These are phyloP conservation scores for Ypsolopha sequella DNA, from an alignment of 2,888 invertebrate genomes.

Conservation along the genomic window DNA sequence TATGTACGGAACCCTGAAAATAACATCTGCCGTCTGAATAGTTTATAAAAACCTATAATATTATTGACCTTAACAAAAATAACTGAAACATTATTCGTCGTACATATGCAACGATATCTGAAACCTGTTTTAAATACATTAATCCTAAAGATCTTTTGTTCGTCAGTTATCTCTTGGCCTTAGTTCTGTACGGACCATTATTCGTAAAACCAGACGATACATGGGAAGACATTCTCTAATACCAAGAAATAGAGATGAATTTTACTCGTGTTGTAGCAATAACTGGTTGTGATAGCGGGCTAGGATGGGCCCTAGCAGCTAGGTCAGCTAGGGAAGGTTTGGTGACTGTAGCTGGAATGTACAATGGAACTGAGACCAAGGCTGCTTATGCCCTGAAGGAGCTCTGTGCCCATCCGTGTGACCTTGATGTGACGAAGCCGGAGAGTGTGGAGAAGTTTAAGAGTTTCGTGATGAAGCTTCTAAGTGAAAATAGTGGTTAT, in stretches of 20 bases:
- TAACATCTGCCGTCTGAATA: too few relatives aligned
- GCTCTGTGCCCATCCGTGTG: constrained; percentile 53
- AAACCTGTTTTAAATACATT: constrained; percentile 55
- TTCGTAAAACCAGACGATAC: not conserved
- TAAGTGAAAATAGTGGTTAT: constrained; percentile 58
- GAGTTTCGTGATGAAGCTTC: constrained; percentile 46
- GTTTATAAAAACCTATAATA: too few relatives aligned
- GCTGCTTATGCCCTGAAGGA: constrained; percentile 61
- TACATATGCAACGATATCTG: constrained; percentile 61
- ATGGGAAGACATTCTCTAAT: not conserved
- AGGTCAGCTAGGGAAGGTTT: constrained; percentile 74
- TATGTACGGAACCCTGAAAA: too few relatives aligned
- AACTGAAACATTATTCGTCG: constrained; percentile 29
- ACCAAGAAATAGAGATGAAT: not conserved
- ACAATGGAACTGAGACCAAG: constrained; percentile 65
- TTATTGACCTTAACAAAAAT: too few relatives aligned
- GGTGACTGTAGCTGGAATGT: constrained; percentile 83
- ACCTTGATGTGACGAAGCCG: constrained; percentile 76
- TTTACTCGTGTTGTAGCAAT: constrained; percentile 72
- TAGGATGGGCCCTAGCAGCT: constrained; percentile 81
- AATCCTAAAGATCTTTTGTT: constrained; percentile 20
- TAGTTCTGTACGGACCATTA: not conserved
- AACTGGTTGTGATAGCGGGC: constrained; percentile 89
- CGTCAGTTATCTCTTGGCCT: constrained; percentile 29
- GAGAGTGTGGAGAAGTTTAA: constrained; percentile 68